Evolutionary conservation across 2,888 invertebrate genomes (phyloP).

Genomic region (Zelleria hepariella): DNA sequence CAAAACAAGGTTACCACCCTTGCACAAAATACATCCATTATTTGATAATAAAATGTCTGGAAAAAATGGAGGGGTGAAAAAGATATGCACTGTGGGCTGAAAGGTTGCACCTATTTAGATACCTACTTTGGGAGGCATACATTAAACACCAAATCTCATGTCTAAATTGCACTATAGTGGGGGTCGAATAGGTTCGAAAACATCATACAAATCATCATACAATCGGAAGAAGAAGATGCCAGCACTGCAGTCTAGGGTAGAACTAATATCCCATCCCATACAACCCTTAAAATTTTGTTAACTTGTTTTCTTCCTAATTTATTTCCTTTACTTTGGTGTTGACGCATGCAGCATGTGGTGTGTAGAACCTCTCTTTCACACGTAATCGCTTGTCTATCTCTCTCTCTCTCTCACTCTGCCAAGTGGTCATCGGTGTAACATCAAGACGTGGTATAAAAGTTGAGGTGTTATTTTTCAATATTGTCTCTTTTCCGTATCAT

Average conservation of each 20-base stretch:
- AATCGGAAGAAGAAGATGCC: background rate
- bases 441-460: background rate
- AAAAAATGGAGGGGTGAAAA: too few species aligned
- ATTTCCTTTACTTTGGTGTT: background rate
- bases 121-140: too few species aligned
- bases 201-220: background rate
- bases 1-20: too few species aligned
- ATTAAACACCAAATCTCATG: background rate
- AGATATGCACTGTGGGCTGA: too few species aligned
- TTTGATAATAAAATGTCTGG: too few species aligned
- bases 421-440: conserved; percentile 2
- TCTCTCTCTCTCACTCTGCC: conserved; percentile 1
- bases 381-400: conserved; percentile 2
- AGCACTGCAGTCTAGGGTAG: background rate
- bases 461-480: background rate
- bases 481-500: background rate
- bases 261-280: conserved; percentile 2
- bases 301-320: background rate
- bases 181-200: background rate
- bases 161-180: background rate
- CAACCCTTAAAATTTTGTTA: background rate
- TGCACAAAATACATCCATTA: too few species aligned
- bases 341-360: conserved; percentile 37
- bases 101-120: too few species aligned
- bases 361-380: conserved; percentile 12